A percentile compares a stretch with the other conserved stretches of the same genome.
These are phyloP conservation scores for Sericinus montela DNA, from an alignment of 2,888 invertebrate genomes.

Conservation along the genomic window DNA sequence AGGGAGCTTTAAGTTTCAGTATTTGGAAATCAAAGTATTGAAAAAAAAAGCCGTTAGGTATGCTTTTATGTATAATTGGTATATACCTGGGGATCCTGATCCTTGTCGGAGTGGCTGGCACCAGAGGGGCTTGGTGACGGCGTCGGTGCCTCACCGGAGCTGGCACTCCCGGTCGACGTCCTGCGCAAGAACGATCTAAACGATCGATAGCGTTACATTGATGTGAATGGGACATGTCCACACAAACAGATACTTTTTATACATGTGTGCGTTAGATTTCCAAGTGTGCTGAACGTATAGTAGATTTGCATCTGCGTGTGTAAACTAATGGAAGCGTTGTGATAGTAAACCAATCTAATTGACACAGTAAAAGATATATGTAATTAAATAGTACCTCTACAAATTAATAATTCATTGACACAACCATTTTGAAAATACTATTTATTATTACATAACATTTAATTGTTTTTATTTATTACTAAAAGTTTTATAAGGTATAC, in stretches of 20 bases:
- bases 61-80: not conserved
- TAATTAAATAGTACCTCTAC: no score
- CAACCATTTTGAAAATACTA: no score
- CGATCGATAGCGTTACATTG: constrained; percentile 66
- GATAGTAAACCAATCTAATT: constrained; percentile 33
- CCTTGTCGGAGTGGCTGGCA: constrained; percentile 94
- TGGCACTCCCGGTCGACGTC: constrained; percentile 73
- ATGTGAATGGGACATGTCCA: constrained; percentile 53
- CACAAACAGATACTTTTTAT: constrained; percentile 45
- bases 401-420: no score
- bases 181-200: constrained; percentile 76
- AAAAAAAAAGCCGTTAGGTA: no score
- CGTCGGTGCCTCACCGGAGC: constrained; percentile 70
- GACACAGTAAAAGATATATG: no score
- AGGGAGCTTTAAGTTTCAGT: no score
- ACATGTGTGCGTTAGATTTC: not conserved
- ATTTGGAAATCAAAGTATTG: no score
- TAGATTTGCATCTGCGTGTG: constrained; percentile 41
- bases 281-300: not conserved
- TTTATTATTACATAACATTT: no score
- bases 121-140: constrained; percentile 91
- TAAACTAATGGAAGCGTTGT: constrained; percentile 45
- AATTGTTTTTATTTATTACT: no score
- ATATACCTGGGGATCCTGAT: constrained; percentile 87
- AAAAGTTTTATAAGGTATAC: no score